Conservation (phyloP, 2,888 invertebrate species). For the Microplitis deprimator region DNA sequence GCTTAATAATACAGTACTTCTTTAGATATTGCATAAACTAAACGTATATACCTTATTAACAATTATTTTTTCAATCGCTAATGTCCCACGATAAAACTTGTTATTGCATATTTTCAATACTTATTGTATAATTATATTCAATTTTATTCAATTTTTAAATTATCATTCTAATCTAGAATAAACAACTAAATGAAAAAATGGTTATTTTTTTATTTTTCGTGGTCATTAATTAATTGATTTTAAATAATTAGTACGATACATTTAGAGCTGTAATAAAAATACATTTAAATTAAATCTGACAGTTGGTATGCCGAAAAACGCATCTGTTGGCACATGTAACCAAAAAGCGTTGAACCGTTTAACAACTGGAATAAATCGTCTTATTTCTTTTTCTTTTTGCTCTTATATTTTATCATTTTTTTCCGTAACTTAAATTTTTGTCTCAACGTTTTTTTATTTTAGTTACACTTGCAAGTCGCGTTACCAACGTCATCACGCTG, state of each 20-base stretch:
- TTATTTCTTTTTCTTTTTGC: conserved; percentile 33
- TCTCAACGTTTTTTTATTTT: conserved; percentile 15
- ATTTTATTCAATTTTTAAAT: conserved; percentile 12
- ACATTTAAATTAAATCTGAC: conserved; percentile 34
- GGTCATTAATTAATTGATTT: not conserved
- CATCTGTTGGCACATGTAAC: conserved; percentile 18
- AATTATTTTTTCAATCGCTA: conserved; percentile 22
- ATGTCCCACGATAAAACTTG: conserved; percentile 1
- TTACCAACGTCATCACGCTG: conserved; percentile 51
- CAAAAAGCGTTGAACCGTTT: not conserved
- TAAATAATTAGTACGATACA: not conserved
- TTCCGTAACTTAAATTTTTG: conserved; percentile 27
- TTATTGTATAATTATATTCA: conserved; percentile 13
- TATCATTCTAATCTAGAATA: not conserved
- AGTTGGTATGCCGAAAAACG: conserved; percentile 13
- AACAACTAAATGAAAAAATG: not conserved
- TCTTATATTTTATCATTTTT: conserved; percentile 41
- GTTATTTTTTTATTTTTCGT: no score
- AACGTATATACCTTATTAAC: conserved; percentile 27
- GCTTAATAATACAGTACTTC: conserved; percentile 40
- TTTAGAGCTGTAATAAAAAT: not conserved
- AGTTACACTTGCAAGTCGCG: conserved; percentile 30
- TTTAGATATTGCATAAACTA: conserved; percentile 34
- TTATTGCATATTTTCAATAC: conserved; percentile 14
- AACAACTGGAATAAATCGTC: conserved; percentile 18